Evolutionary conservation across 2,797 vertebrate species (phyloP), one percentile per base, ranked within the genome.

Genomic region (Myotis pilosus): DNA sequence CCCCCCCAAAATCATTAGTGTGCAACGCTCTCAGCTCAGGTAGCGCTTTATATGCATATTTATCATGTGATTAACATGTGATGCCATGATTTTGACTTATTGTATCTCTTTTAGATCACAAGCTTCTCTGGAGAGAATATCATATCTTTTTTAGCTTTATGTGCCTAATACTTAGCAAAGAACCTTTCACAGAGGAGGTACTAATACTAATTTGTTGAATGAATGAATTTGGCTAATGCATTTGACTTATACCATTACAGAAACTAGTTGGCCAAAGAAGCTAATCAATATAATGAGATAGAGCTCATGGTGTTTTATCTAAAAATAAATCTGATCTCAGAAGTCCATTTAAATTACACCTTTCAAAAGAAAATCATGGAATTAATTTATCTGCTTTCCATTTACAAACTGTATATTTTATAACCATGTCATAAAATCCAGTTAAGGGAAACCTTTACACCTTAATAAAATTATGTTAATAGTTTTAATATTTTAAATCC

Each of bases 381-480:
- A 92, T 91, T 91, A 86, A 94, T 89, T 85, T 95, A 44, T 89
- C 19, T 66, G 80, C 76, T 96, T 97, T 97, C 96, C 92, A 97
- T 94, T 97, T 96, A 94, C 78, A 97, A 96, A 95, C 74, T 96
- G 89, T 96, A 74, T 95, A 97, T 95, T 97, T 97, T 97, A 96
- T 96, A 78, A 97, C 91, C 89, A 94, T 96, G 96, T 96, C 87
- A 95, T 87, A 94, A 92, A 95, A 93, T 95, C 91, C 94, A 89
- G 25, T 88, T 85, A 95, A 94, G 41, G 68, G 33, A 84, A 80
- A 97, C 91, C 96, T 97, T 98, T 97, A 97, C 95, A 82, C 94
- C 92, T 97, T 97, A 97, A 97, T 93, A 95, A 97, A 92, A 90
- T 97, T 96, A 96, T 89, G 97, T 96, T 96, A 92, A 8, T 94